Percentiles rank a stretch among this genome's conserved stretches.
These are phyloP conservation scores for Neoitamus cyanurus DNA, from an alignment of 2,888 invertebrate species.

Conservation along the genomic window DNA sequence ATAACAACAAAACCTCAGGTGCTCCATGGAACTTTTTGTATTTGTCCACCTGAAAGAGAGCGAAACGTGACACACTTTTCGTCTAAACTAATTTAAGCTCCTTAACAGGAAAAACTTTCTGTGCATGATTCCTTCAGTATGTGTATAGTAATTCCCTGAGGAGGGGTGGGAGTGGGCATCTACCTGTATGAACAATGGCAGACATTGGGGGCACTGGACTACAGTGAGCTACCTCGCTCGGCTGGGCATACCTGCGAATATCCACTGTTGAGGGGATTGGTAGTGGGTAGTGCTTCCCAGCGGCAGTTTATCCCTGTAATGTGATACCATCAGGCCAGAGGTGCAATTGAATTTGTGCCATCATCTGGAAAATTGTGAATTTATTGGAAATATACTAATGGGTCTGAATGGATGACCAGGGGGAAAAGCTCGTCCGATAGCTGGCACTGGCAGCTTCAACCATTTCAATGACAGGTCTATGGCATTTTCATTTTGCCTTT, in stretches of 20 bases:
- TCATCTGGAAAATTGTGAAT: background rate
- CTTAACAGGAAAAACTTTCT: background rate
- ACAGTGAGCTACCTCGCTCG: background rate
- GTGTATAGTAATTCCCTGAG: background rate
- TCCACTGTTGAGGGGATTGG: background rate
- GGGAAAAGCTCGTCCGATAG: background rate
- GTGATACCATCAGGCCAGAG: background rate
- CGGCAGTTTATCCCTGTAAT: background rate
- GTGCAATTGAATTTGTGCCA: slow-evolving; percentile 35
- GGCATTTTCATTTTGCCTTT: background rate
- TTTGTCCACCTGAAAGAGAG: background rate
- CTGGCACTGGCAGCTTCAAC: background rate
- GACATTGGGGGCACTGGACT: background rate
- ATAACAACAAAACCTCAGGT: background rate
- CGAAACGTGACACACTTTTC: background rate
- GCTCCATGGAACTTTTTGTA: background rate
- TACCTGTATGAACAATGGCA: background rate
- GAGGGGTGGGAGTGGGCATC: background rate
- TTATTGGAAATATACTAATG: background rate
- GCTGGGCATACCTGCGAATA: background rate
- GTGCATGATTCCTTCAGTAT: background rate
- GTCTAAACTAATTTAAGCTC: background rate
- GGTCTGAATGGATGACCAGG: background rate
- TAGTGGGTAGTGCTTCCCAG: background rate
- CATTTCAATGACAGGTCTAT: background rate